A percentile compares a stretch with the other conserved stretches of the same genome.
These are phyloP conservation scores for Cladopsammia gracilis DNA, from an alignment of 64 coral and sea anemone genomes.

Conservation along the genomic window DNA sequence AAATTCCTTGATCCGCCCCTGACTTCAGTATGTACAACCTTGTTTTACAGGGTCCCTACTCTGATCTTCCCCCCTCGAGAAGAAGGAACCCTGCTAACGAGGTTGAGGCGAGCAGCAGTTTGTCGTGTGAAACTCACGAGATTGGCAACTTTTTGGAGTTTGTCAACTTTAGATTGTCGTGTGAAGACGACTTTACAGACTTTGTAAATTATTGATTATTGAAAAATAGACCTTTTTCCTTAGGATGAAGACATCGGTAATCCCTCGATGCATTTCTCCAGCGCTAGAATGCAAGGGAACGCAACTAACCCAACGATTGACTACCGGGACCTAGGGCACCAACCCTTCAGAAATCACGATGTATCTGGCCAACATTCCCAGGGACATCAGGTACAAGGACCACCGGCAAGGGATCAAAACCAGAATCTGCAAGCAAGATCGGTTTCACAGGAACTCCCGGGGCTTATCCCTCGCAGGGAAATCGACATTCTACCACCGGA, in stretches of 20 bases:
- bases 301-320: no score
- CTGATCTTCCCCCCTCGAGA: no score
- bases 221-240: background rate
- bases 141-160: no score
- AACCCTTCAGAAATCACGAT: background rate
- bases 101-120: no score
- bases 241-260: background rate
- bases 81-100: no score
- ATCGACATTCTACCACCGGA: background rate
- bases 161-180: no score
- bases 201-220: background rate
- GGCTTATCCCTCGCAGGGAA: conserved; percentile 25
- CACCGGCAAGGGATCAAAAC: background rate
- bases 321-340: background rate
- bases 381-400: background rate
- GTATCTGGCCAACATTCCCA: background rate
- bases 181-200: background rate
- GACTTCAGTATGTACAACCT: no score
- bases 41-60: no score
- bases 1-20: no score
- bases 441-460: conserved; percentile 4
- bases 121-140: no score
- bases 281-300: background rate
- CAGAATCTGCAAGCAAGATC: background rate
- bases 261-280: background rate